These are phyloP conservation scores for Euthynnus affinis DNA, from an alignment of 2,797 vertebrate species.

Conservation along the genomic window DNA sequence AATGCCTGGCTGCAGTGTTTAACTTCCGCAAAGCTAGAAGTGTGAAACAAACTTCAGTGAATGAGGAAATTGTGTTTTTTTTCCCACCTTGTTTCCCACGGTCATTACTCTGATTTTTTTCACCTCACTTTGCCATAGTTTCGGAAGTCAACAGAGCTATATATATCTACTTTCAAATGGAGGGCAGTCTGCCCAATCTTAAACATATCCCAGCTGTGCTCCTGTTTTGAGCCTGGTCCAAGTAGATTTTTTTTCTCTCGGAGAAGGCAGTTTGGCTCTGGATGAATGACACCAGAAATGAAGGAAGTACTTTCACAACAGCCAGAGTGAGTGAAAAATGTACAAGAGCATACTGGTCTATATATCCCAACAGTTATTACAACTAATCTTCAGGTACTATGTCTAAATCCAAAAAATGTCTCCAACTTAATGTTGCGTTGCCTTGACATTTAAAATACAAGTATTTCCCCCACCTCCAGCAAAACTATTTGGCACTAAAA, in stretches of 20 bases:
- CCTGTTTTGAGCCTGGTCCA: conserved; percentile 96
- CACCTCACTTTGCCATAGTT: conserved; percentile 93
- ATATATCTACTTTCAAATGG: conserved; percentile 96
- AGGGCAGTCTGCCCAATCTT: conserved; percentile 99
- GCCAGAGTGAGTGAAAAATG: conserved; percentile 50
- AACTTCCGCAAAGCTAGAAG: not conserved
- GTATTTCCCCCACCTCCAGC: not conserved
- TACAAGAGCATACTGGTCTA: conserved; percentile 18
- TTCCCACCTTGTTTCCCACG: conserved; percentile 91
- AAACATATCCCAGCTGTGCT: conserved; percentile 99
- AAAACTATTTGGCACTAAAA: conserved; percentile 4
- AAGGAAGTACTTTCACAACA: conserved; percentile 81
- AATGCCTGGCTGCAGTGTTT: not conserved
- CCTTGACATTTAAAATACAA: not conserved
- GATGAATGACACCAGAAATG: conserved; percentile 97
- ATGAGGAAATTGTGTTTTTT: conserved; percentile 44
- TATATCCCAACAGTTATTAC: conserved; percentile 1
- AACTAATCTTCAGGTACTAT: not conserved
- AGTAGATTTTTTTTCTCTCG: conserved; percentile 76
- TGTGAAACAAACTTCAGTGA: conserved; percentile 41
- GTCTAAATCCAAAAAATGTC: not conserved
- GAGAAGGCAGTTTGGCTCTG: conserved; percentile 95
- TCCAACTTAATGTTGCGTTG: not conserved
- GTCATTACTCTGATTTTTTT: conserved; percentile 90
- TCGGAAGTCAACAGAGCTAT: conserved; percentile 95